Conservation (phyloP, 1,140 invertebrate genomes). For the Schmidtea mediterranea region DNA sequence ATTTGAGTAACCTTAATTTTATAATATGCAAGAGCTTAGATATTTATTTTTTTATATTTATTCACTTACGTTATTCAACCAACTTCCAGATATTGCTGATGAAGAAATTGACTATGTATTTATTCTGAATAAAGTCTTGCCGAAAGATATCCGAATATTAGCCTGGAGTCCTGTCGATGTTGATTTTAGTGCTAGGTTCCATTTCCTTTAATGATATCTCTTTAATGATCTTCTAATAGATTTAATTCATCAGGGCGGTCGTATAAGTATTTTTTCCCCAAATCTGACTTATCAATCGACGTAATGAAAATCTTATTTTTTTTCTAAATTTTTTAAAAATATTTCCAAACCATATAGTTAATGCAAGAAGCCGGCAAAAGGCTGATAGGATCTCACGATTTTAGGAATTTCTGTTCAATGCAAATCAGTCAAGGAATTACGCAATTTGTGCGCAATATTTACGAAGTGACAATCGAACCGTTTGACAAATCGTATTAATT, state of each 20-base stretch:
- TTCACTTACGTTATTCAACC: no score
- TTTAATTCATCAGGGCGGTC: conserved; percentile 17
- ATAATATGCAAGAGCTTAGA: no score
- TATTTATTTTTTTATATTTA: no score
- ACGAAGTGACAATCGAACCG: background rate
- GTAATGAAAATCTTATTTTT: no score
- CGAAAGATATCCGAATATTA: conserved; percentile 52
- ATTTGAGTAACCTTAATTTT: no score
- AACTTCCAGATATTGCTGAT: conserved; percentile 21
- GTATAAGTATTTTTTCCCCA: conserved; percentile 82
- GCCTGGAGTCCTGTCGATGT: conserved; percentile 50
- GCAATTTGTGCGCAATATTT: conserved; percentile 38
- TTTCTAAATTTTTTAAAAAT: no score
- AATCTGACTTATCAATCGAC: conserved; percentile 28
- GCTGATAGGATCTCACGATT: conserved; percentile 61
- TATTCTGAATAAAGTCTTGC: conserved; percentile 62
- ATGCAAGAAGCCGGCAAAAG: conserved; percentile 38
- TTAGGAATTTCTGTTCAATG: conserved; percentile 91
- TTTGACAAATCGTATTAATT: no score
- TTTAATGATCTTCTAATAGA: no score
- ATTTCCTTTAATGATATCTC: conserved; percentile 12
- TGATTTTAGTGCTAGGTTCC: conserved; percentile 42
- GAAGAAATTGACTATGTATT: conserved; percentile 57
- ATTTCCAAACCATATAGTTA: no score
- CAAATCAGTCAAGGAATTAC: conserved; percentile 70